phyloP scores from a whole-genome alignment of 2,797 vertebrate genomes.

The Streptopelia turtur region DNA sequence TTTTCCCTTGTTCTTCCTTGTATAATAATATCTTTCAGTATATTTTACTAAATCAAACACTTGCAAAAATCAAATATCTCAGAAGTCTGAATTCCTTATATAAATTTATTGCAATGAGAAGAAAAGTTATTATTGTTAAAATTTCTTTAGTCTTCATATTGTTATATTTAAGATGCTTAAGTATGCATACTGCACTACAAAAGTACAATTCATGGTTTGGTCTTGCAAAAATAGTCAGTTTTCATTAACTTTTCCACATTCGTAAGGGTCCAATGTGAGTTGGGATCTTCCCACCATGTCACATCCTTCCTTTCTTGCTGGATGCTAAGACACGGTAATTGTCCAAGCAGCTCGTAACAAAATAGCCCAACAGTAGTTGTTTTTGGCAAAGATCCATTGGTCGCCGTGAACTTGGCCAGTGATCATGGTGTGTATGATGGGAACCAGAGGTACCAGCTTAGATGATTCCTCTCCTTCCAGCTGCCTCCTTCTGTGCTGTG shows the following conservation, averaged over 20 bases:
- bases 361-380: not conserved
- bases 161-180: not conserved
- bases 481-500: not conserved
- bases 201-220: not conserved
- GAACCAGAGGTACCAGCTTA: not conserved
- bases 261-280: fast-evolving
- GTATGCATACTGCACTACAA: not conserved
- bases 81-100: not conserved
- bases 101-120: not conserved
- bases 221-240: not conserved
- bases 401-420: not conserved
- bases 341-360: not conserved
- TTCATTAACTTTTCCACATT: not conserved
- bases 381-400: not conserved
- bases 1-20: not conserved
- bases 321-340: not conserved
- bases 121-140: not conserved
- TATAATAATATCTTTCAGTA: not conserved
- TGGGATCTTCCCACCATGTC: not conserved
- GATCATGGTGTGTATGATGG: fast-evolving
- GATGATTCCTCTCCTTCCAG: not conserved
- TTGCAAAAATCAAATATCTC: not conserved
- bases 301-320: not conserved
- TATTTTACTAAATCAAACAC: not conserved
- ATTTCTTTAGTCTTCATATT: not conserved